Evolutionary conservation across 2,113 vertebrate species (phyloP), one percentile per base, ranked within the genome.

Genomic region (Capreolus pygargus): DNA sequence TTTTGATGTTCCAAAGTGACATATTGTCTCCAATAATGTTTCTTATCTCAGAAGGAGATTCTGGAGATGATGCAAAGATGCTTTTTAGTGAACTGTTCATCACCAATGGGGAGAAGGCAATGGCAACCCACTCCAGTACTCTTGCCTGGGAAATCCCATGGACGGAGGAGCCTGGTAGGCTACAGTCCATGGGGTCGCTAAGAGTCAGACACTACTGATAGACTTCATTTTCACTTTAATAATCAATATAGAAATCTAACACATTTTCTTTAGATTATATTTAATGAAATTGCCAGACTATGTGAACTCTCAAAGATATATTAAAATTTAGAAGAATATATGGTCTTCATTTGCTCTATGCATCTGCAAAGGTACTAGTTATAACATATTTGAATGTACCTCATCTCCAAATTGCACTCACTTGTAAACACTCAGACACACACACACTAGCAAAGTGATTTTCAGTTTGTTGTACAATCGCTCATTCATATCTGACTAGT

Each of bases 221-320:
- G 12, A 14, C 12, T 50, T 50, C 47, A 50, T 50, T 50, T 50
- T 50, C 12, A 50, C 12, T 50, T 50, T 3, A 60, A 45, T 36
- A 83, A 92, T 88, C 81, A 86, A 39, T 70, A 91, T 39, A 19
- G 57, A 58, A 61, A 43, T 67, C 5, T n/a, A 39, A 67, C 8
- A 64, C 50, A 58, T 45, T 45, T 27, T 16, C 27, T 16, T 60
- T 79, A 89, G 4, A 21, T 54, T 6, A 70, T 47, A 96, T 74
- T 91, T 74, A 86, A 74, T 86, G 2, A 92, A 52, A 94, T 81
- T 85, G 23, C 70, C 27, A 76, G 17, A 4, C 23, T 52, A 23
- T 94, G 25, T 67, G 28, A 89, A 67, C 52, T n/a, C 25, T 89
- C 28, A 89, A 87, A 92, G 14, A 54, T 92, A 54, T 23, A 76